Percentiles rank a stretch among this genome's conserved stretches.
Conservation (phyloP, 2,888 invertebrate genomes). For the Dinocampus coccinellae region DNA sequence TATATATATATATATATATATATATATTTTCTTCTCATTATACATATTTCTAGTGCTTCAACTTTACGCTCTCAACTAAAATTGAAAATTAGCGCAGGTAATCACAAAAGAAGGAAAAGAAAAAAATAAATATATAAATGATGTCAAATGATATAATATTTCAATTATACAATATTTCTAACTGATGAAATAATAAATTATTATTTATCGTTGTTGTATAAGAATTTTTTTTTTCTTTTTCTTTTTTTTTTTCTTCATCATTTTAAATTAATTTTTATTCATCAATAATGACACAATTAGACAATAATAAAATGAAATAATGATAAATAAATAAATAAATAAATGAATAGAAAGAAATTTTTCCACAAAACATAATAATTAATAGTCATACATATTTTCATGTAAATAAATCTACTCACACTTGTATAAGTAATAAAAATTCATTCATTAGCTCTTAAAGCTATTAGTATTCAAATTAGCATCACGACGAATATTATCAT, state of each 20-base stretch:
- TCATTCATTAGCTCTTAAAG: conserved; percentile 8
- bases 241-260: too few relatives aligned
- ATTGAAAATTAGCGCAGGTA: neutral
- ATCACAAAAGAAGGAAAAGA: neutral
- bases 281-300: too few relatives aligned
- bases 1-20: too few relatives aligned
- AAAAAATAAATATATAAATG: too few relatives aligned
- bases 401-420: conserved; percentile 12
- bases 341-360: too few relatives aligned
- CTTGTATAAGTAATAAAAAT: neutral
- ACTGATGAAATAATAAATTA: neutral
- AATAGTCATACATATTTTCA: neutral
- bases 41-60: neutral
- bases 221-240: too few relatives aligned
- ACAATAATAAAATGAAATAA: neutral
- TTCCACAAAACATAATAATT: neutral
- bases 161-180: neutral
- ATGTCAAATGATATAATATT: neutral
- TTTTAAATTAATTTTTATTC: too few relatives aligned
- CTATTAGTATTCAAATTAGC: neutral
- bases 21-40: too few relatives aligned
- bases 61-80: neutral
- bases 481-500: neutral
- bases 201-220: neutral
- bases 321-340: neutral